Evolutionary conservation across 2,797 vertebrate genomes (phyloP).

Genomic region (Eurystomus glaucurus): DNA sequence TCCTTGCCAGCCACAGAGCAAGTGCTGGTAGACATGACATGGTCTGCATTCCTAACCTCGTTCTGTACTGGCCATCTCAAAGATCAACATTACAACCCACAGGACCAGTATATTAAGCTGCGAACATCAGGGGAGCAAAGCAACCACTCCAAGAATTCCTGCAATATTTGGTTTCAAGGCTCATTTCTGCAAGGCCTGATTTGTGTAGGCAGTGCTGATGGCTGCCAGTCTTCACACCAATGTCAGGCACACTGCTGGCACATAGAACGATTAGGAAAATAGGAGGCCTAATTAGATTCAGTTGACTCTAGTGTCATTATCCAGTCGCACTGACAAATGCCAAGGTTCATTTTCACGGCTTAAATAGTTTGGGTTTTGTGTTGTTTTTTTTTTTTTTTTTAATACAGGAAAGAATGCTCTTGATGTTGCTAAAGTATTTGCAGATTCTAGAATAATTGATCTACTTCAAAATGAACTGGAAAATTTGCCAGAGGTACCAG

Average conservation of each 20-base stretch:
- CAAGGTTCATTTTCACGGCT: background rate
- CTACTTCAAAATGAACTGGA: constrained; percentile 87
- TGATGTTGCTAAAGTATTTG: constrained; percentile 87
- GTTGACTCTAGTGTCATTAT: background rate
- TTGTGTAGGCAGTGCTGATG: background rate
- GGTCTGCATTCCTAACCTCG: background rate
- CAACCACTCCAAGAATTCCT: background rate
- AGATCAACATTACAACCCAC: background rate
- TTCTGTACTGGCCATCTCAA: background rate
- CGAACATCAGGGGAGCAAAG: background rate
- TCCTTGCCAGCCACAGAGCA: background rate
- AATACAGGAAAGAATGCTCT: constrained; percentile 87
- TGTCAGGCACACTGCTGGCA: background rate
- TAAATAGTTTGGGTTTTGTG: too few relatives aligned
- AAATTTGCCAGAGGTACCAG: constrained; percentile 81
- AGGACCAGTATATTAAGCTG: background rate
- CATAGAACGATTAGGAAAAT: background rate
- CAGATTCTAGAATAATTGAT: constrained; percentile 85
- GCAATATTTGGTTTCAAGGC: background rate
- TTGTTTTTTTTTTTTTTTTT: background rate
- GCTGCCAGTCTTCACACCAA: background rate
- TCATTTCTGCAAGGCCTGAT: background rate
- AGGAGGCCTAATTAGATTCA: background rate
- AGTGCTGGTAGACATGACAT: background rate
- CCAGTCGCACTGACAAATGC: background rate